These are phyloP conservation scores for Pelecanus crispus DNA, from an alignment of 2,113 vertebrate genomes.

Conservation along the genomic window DNA sequence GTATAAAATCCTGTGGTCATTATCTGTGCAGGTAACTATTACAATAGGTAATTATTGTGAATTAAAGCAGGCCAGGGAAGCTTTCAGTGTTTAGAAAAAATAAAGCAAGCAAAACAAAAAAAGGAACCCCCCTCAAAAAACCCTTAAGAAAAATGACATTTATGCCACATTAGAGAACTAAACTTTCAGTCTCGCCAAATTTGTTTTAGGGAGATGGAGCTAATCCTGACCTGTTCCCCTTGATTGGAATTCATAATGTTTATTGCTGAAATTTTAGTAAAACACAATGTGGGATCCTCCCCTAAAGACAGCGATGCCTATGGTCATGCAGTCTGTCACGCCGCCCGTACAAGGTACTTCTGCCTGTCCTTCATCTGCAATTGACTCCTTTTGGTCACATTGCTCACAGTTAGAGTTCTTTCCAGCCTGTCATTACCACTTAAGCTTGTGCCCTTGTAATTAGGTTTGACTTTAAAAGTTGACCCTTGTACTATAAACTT, in stretches of 20 bases:
- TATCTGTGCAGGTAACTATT: background rate
- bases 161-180: background rate
- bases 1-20: background rate
- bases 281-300: background rate
- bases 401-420: background rate
- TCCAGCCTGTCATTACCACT: background rate
- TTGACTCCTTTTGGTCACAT: background rate
- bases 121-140: background rate
- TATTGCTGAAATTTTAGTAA: background rate
- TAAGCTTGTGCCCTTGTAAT: background rate
- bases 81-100: background rate
- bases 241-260: background rate
- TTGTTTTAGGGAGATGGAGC: background rate
- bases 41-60: background rate
- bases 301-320: rapidly evolving
- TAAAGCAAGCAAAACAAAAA: background rate
- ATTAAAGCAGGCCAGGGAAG: background rate
- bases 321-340: background rate
- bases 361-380: background rate
- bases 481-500: background rate
- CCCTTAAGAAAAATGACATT: background rate
- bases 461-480: background rate
- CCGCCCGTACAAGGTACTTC: background rate
- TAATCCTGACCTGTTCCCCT: background rate
- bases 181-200: background rate